Evolutionary conservation across 2,888 invertebrate species (phyloP).

Genomic region (Noctua janthina): DNA sequence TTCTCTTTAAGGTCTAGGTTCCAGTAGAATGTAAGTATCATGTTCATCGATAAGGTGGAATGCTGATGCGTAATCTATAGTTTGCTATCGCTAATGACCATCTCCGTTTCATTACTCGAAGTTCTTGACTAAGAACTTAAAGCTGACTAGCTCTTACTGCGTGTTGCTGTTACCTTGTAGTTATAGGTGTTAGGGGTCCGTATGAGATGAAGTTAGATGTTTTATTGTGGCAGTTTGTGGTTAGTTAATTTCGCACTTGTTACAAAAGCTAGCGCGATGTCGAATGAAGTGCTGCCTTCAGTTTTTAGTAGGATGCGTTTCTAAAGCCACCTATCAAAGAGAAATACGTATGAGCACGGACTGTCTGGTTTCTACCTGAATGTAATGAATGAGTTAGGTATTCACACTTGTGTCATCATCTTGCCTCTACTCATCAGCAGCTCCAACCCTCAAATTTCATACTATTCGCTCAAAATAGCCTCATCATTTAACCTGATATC

Average conservation of each 20-base stretch:
- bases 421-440: neutral
- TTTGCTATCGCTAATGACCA: constrained; percentile 5
- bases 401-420: neutral
- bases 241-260: neutral
- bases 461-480: neutral
- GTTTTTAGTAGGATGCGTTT: neutral
- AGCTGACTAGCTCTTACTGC: constrained; percentile 1
- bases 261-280: neutral
- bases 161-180: neutral
- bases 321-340: neutral
- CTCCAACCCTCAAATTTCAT: neutral
- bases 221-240: neutral
- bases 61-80: constrained; percentile 13
- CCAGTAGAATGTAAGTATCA: constrained; percentile 30
- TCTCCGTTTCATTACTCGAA: neutral
- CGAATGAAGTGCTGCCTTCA: neutral
- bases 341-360: neutral
- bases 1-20: constrained; percentile 39
- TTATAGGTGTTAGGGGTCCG: too few relatives aligned
- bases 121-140: neutral
- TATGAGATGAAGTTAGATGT: neutral
- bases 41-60: constrained; percentile 30
- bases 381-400: neutral
- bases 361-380: neutral
- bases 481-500: neutral